These are phyloP conservation scores for Crypturellus undulatus DNA, from an alignment of 2,113 vertebrate species.

Conservation along the genomic window DNA sequence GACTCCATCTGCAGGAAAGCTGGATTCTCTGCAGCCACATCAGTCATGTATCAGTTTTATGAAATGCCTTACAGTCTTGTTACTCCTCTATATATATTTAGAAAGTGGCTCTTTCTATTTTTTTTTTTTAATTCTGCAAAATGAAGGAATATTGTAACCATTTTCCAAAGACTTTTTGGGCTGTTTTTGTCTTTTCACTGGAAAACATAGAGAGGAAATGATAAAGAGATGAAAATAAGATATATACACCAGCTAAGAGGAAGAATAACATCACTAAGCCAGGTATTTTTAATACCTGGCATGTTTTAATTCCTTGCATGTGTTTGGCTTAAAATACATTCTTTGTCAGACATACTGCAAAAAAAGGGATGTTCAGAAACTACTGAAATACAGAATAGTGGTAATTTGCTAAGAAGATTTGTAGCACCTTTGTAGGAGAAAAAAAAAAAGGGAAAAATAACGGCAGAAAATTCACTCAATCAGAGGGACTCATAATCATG, in stretches of 20 bases:
- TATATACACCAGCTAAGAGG: not conserved
- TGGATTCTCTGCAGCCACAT: not conserved
- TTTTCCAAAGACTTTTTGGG: not conserved
- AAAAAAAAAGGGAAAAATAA: not conserved
- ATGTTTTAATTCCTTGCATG: not conserved
- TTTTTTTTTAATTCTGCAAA: not conserved
- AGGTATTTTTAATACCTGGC: not conserved
- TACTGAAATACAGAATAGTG: not conserved
- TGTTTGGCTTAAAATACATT: not conserved
- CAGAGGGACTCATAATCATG: not conserved
- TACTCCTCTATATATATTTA: not conserved
- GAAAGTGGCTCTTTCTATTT: not conserved
- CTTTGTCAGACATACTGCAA: not conserved
- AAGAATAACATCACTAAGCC: not conserved
- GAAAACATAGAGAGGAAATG: not conserved
- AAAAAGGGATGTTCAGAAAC: not conserved
- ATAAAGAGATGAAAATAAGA: not conserved
- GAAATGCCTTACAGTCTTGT: not conserved
- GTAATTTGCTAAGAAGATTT: not conserved
- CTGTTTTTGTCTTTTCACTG: not conserved
- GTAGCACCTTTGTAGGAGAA: not conserved
- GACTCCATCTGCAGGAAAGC: not conserved
- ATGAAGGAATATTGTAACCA: not conserved
- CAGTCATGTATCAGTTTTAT: not conserved
- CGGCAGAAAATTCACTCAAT: accelerated